Conservation (phyloP, 2,888 invertebrate genomes). For the Hermaeophaga mercurialis region DNA sequence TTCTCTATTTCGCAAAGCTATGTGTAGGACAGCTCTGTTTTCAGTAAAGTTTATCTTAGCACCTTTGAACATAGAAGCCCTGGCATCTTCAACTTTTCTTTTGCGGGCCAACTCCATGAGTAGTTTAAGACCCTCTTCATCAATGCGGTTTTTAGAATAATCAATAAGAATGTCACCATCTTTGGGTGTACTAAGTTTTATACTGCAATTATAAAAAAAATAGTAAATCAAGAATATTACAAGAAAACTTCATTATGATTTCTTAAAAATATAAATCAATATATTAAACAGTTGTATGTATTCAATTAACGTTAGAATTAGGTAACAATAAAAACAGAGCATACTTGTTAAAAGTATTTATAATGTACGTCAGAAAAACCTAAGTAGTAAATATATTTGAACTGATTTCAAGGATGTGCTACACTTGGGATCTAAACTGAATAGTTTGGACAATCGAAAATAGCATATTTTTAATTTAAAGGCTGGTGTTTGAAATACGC, state of each 20-base stretch:
- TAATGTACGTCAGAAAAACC: too few species aligned
- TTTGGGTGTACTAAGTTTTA: conserved; percentile 74
- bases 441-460: too few species aligned
- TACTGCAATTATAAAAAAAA: too few species aligned
- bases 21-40: conserved; percentile 91
- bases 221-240: too few species aligned
- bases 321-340: too few species aligned
- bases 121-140: conserved; percentile 73
- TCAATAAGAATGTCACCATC: conserved; percentile 94
- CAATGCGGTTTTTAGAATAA: conserved; percentile 94
- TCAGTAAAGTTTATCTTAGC: conserved; percentile 98
- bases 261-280: too few species aligned
- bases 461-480: too few species aligned
- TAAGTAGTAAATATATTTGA: too few species aligned
- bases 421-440: too few species aligned
- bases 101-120: conserved; percentile 82
- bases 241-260: not conserved
- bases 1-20: conserved; percentile 87
- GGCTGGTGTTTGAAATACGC: too few species aligned
- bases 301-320: conserved; percentile 33
- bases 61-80: conserved; percentile 92
- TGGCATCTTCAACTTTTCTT: conserved; percentile 81
- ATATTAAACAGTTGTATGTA: not conserved
- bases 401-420: too few species aligned
- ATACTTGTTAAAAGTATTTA: too few species aligned